phyloP scores from a whole-genome alignment of 2,888 invertebrate species.

The Mechanitis messenoides region DNA sequence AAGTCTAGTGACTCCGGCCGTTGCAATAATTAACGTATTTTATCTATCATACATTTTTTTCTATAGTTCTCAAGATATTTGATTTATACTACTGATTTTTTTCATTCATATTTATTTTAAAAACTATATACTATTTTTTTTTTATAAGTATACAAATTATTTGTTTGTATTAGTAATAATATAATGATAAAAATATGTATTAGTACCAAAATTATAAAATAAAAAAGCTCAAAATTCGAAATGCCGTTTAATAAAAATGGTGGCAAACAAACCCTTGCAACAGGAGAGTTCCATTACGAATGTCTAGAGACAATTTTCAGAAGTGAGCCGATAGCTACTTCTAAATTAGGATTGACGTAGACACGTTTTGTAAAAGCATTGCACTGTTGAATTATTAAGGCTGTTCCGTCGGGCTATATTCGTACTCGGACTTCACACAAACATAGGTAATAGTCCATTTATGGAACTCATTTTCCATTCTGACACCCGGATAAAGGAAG shows the following conservation, averaged over 20 bases:
- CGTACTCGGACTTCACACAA: slow-evolving; percentile 49
- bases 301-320: slow-evolving; percentile 71
- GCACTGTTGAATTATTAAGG: slow-evolving; percentile 77
- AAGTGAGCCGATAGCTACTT: slow-evolving; percentile 67
- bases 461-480: slow-evolving; percentile 71
- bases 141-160: no score
- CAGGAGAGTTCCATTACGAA: slow-evolving; percentile 71
- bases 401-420: slow-evolving; percentile 67
- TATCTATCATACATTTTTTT: no score
- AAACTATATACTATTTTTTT: no score
- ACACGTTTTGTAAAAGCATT: slow-evolving; percentile 77
- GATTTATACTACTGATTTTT: no score
- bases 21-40: no score
- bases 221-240: no score
- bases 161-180: no score
- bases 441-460: slow-evolving; percentile 56
- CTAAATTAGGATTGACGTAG: slow-evolving; percentile 75
- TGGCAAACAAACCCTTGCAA: slow-evolving; percentile 35
- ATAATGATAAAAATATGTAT: no score
- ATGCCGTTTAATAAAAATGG: slow-evolving; percentile 9
- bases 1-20: no score
- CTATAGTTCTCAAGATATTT: no score
- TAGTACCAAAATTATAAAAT: no score
- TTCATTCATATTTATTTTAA: no score
- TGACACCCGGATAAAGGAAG: slow-evolving; percentile 68